These are phyloP conservation scores for Galaxias olidus DNA, from an alignment of 2,797 vertebrate species.

Conservation along the genomic window DNA sequence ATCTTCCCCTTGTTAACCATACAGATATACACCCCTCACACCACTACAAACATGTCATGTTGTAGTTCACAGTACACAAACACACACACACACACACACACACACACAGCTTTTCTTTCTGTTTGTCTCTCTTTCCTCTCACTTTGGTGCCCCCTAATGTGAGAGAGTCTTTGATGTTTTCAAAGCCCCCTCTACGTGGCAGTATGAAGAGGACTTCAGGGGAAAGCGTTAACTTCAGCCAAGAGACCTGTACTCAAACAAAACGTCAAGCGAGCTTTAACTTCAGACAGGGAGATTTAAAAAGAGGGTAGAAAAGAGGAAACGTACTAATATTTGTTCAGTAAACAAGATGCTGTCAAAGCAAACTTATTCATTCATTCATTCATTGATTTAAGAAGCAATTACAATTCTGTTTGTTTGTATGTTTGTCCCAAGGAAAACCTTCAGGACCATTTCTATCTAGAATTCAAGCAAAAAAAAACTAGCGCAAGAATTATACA, in stretches of 20 bases:
- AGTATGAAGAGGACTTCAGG: constrained; percentile 7
- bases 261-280: constrained; percentile 3
- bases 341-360: too few relatives aligned
- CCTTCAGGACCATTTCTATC: too few relatives aligned
- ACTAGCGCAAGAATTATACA: too few relatives aligned
- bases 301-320: too few relatives aligned
- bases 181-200: constrained; percentile 6
- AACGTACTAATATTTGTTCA: too few relatives aligned
- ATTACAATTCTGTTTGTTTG: too few relatives aligned
- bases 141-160: constrained; percentile 9
- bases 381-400: too few relatives aligned
- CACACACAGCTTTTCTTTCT: constrained; percentile 7
- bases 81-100: constrained; percentile 6
- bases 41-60: not conserved
- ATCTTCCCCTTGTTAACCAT: not conserved
- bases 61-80: constrained; percentile 8
- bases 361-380: too few relatives aligned
- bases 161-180: constrained; percentile 28
- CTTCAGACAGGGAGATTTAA: not conserved
- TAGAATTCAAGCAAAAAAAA: too few relatives aligned
- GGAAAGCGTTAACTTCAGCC: not conserved
- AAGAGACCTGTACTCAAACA: not conserved
- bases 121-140: constrained; percentile 3
- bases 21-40: too few relatives aligned
- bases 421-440: too few relatives aligned